Evolutionary conservation across 2,888 invertebrate species (phyloP), one percentile per base, ranked within the genome.

Genomic region (Furcula furcula): DNA sequence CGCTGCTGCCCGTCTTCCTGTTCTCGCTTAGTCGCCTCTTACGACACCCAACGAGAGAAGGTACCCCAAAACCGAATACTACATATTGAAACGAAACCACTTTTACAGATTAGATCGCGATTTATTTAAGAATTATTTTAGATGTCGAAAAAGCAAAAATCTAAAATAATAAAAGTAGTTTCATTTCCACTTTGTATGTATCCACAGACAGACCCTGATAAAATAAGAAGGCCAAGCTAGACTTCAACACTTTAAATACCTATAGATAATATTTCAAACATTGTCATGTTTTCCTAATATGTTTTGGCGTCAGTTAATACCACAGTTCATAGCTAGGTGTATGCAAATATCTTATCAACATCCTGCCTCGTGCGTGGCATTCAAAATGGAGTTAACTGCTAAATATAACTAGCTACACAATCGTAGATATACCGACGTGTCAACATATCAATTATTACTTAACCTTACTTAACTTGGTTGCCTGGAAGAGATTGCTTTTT

Each of bases 281-380:
- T 26, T 38, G 40, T 35, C 36, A 36, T 7, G 4, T 3, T 16
- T 3, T 16, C 16, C 16, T 16, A 25, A 21, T n/a, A 34, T 22
- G 13, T 26, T 13, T 31, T 22, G 30, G 28, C 31, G 30, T 22
- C 14, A 25, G 12, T 36, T 44, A 45, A 49, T 41, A 26, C 31
- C 44, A 56, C 53, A 51, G 50, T 49, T 62, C 58, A 65, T 62
- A 55, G 51, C 52, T 67, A 59, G 59, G 59, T 65, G 63, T 76
- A 81, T 80, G 78, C 75, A 74, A 81, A 81, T 78, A 69, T 67
- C 63, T 76, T 82, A 81, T 82, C 79, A 74, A 77, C 76, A 76
- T 83, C 82, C 83, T 80, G 81, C 55, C 63, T 58, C 72, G 77
- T 73, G 79, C 51, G 57, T 64, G 53, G 76, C 67, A 78, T 82